phyloP scores from a whole-genome alignment of 2,797 vertebrate species.

The Dryobates pubescens region DNA sequence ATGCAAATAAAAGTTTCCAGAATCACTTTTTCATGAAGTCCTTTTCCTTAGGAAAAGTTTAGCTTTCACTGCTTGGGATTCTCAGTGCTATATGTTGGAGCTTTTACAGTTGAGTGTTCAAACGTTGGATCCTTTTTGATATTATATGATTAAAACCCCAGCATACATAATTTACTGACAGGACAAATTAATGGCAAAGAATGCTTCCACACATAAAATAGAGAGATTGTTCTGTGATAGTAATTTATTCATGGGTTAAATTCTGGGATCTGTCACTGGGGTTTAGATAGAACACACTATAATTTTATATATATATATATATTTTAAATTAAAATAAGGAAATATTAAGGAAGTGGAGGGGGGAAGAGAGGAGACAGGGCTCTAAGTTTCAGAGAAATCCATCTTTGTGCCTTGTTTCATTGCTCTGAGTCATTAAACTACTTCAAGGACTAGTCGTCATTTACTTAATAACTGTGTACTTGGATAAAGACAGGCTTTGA shows the following conservation, averaged over 20 bases:
- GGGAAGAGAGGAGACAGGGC: not conserved
- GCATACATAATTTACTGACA: not conserved
- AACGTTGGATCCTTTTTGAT: not conserved
- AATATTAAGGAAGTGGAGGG: not conserved
- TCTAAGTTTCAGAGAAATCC: not conserved
- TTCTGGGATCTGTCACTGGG: not conserved
- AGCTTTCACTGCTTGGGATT: not conserved
- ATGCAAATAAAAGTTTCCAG: not conserved
- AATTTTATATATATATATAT: too few relatives aligned
- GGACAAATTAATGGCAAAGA: not conserved
- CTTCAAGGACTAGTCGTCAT: not conserved
- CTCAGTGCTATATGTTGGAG: not conserved
- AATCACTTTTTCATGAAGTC: not conserved
- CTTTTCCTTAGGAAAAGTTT: not conserved
- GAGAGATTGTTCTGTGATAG: not conserved
- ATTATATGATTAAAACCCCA: not conserved
- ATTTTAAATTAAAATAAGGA: not conserved
- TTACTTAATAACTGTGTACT: not conserved
- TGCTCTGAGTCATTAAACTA: not conserved
- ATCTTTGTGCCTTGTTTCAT: not conserved
- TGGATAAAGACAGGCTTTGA: not conserved
- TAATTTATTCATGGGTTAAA: not conserved
- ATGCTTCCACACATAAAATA: not conserved
- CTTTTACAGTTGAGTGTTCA: not conserved
- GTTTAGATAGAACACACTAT: not conserved